Evolutionary conservation across 2,888 invertebrate species (phyloP).

Genomic region (Cacoxenus indagator): DNA sequence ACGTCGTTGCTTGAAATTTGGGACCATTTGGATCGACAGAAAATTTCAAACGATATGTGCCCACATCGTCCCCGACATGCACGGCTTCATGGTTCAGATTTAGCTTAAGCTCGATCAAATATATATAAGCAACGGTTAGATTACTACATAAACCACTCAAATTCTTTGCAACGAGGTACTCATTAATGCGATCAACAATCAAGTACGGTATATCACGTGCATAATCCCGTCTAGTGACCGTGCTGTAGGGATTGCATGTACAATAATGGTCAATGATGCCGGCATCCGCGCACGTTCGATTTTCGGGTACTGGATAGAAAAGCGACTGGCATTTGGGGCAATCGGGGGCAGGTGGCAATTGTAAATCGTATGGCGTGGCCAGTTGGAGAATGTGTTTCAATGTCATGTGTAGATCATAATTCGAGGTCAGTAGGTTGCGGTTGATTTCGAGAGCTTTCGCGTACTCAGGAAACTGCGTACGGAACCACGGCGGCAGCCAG

Average conservation of each 20-base stretch:
- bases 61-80: conserved; percentile 17
- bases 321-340: conserved; percentile 78
- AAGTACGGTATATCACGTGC: conserved; percentile 3
- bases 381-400: conserved; percentile 75
- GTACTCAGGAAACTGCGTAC: conserved; percentile 72
- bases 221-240: neutral
- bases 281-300: conserved; percentile 40
- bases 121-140: neutral
- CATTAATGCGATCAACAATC: conserved; percentile 32
- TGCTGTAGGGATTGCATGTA: conserved; percentile 71
- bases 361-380: conserved; percentile 59
- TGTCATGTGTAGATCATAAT: conserved; percentile 81
- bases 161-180: conserved; percentile 6
- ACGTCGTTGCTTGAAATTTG: conserved; percentile 33
- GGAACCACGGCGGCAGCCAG: conserved; percentile 76
- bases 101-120: conserved; percentile 18
- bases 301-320: conserved; percentile 72
- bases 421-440: conserved; percentile 77
- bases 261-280: conserved; percentile 46
- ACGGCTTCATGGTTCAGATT: neutral
- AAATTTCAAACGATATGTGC: conserved; percentile 14
- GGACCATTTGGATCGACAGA: conserved; percentile 7
- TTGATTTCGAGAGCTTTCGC: conserved; percentile 74
- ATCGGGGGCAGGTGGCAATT: conserved; percentile 68
- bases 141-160: conserved; percentile 18